A percentile compares a stretch with the other conserved stretches of the same genome.
These are phyloP conservation scores for Sebastes fasciatus DNA, from an alignment of 2,113 vertebrate species.

Conservation along the genomic window DNA sequence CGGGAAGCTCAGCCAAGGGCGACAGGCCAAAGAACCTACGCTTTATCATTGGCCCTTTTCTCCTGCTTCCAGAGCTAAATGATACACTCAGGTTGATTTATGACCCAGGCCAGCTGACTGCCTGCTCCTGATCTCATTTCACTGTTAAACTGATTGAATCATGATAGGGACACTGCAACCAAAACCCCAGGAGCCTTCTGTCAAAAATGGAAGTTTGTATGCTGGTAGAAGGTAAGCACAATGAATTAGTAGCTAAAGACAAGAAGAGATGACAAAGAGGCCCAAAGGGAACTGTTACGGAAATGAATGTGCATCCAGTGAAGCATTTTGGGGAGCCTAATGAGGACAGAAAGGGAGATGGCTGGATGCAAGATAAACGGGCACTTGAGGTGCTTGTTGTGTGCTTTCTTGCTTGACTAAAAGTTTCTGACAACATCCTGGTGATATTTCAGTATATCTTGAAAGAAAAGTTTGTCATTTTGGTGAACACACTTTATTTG, in stretches of 20 bases:
- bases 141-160: conserved; percentile 63
- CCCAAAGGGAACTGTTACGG: conserved; percentile 54
- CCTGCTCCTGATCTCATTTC: conserved; percentile 57
- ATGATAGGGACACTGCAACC: conserved; percentile 24
- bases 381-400: background rate
- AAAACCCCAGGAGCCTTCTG: conserved; percentile 32
- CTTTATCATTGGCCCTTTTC: conserved; percentile 56
- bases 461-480: background rate
- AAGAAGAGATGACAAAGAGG: conserved; percentile 44
- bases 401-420: conserved; percentile 11
- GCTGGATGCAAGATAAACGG: conserved; percentile 24
- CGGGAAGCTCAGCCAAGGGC: conserved; percentile 45
- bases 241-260: conserved; percentile 50
- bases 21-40: conserved; percentile 29
- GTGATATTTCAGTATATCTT: background rate
- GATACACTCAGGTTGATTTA: conserved; percentile 60
- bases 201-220: conserved; percentile 31
- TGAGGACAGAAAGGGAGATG: conserved; percentile 45
- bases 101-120: conserved; percentile 31
- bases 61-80: conserved; percentile 44
- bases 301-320: conserved; percentile 53
- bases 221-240: conserved; percentile 24
- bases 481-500: background rate
- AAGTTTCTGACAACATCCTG: conserved; percentile 2
- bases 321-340: conserved; percentile 41